A percentile compares a stretch with the other conserved stretches of the same genome.
Evolutionary conservation across 2,888 invertebrate species (phyloP).

Genomic region (Catocala sponsa): DNA sequence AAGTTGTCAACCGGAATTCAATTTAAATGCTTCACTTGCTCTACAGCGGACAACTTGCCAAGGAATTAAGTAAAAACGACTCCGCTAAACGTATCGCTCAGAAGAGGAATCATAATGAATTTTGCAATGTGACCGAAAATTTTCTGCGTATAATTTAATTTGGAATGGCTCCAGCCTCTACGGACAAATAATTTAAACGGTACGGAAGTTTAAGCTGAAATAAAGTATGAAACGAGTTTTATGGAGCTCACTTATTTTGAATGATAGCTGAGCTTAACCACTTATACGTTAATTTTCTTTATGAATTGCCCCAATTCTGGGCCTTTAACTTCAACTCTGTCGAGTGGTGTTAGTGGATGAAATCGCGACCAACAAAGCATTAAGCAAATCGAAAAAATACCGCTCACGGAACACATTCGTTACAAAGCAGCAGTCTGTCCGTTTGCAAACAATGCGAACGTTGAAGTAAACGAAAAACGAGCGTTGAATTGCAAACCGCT

Average conservation of each 20-base stretch:
- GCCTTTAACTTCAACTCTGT: slow-evolving; percentile 35
- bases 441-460: slow-evolving; percentile 72
- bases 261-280: slow-evolving; percentile 76
- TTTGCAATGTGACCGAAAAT: slow-evolving; percentile 76
- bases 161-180: slow-evolving; percentile 81
- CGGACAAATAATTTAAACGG: slow-evolving; percentile 84
- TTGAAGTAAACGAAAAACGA: slow-evolving; percentile 73
- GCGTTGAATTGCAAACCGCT: slow-evolving; percentile 72
- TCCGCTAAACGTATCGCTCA: slow-evolving; percentile 62
- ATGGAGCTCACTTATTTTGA: slow-evolving; percentile 77
- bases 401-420: slow-evolving; percentile 59
- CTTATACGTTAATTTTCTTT: slow-evolving; percentile 75
- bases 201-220: slow-evolving; percentile 83
- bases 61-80: slow-evolving; percentile 62
- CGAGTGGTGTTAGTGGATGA: slow-evolving; percentile 33
- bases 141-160: slow-evolving; percentile 84
- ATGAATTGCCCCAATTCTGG: slow-evolving; percentile 66
- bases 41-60: slow-evolving; percentile 58
- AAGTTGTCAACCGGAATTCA: slow-evolving; percentile 54
- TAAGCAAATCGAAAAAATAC: slow-evolving; percentile 64
- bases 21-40: slow-evolving; percentile 56
- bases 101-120: slow-evolving; percentile 74
- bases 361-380: slow-evolving; percentile 62
- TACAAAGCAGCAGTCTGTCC: slow-evolving; percentile 65
- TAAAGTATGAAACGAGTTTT: slow-evolving; percentile 85